A percentile compares a stretch with the other conserved stretches of the same genome.
Evolutionary conservation across 1,140 invertebrate species (phyloP).

Genomic region (Aleiodes sp.): DNA sequence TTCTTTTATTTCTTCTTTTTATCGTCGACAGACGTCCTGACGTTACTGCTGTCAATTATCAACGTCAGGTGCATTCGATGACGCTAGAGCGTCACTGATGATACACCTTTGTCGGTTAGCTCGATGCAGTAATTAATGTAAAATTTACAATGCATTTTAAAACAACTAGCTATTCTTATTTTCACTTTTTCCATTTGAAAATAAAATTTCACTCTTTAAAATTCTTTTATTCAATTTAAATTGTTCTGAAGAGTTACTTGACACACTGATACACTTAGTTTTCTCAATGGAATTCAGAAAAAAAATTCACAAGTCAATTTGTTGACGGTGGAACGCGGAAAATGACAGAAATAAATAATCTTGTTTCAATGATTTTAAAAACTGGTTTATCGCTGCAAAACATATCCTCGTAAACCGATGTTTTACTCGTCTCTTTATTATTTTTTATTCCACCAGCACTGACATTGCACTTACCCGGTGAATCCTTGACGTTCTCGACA

Average conservation of each 20-base stretch:
- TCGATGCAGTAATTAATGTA: no score
- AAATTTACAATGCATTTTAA: no score
- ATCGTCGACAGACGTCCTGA: neutral
- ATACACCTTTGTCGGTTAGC: no score
- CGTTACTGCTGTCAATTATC: neutral
- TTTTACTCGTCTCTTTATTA: no score
- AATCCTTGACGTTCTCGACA: neutral
- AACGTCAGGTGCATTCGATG: neutral
- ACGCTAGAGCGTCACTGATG: neutral
- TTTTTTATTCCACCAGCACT: neutral
- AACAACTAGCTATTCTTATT: no score
- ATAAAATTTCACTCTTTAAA: constrained; percentile 12
- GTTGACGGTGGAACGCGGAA: neutral
- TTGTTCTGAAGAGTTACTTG: neutral
- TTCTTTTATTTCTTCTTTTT: neutral
- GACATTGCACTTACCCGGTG: neutral
- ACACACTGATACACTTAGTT: constrained; percentile 20
- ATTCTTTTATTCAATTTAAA: neutral
- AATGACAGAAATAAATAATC: neutral
- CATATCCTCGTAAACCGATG: neutral
- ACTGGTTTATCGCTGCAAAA: constrained; percentile 1
- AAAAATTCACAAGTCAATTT: neutral
- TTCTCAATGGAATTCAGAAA: neutral
- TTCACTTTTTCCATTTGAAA: constrained; percentile 5
- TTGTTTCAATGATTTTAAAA: neutral